Evolutionary conservation across 2,888 invertebrate genomes (phyloP).

Genomic region (Rapana venosa): DNA sequence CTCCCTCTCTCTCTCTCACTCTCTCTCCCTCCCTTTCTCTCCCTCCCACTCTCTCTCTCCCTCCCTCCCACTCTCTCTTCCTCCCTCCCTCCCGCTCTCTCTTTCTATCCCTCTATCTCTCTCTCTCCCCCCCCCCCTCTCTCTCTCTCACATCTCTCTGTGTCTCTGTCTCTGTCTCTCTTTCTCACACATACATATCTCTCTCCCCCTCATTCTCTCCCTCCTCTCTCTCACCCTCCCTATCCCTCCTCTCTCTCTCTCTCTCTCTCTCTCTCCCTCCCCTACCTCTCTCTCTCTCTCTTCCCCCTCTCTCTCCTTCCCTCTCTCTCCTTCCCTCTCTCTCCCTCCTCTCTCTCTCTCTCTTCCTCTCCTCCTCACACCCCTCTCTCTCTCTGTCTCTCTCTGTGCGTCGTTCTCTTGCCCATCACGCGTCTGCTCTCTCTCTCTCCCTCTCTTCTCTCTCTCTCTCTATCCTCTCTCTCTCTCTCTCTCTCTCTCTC

Average conservation of each 20-base stretch:
- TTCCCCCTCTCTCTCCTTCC: background rate
- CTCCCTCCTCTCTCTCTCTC: background rate
- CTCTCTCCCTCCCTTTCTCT: too few species aligned
- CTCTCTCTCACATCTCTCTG: background rate
- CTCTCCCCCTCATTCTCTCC: background rate
- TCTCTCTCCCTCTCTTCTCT: background rate
- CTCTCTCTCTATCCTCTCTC: conserved; percentile 13
- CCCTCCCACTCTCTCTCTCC: too few species aligned
- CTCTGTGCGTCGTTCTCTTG: background rate
- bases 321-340: background rate
- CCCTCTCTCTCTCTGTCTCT: background rate
- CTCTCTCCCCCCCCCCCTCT: background rate
- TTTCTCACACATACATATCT: too few species aligned
- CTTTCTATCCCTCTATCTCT: background rate
- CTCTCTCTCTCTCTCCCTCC: background rate
- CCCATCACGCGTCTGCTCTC: background rate
- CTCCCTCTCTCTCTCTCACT: too few species aligned
- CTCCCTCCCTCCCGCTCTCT: background rate
- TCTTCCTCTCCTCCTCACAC: background rate
- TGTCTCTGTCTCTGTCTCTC: background rate
- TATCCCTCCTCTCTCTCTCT: background rate
- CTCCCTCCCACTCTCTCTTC: too few species aligned
- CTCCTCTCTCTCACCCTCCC: background rate
- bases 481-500: conserved; percentile 11
- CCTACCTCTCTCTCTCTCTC: background rate